Evolutionary conservation across 2,888 invertebrate species (phyloP).

Genomic region (Drosophila atroscutellata): DNA sequence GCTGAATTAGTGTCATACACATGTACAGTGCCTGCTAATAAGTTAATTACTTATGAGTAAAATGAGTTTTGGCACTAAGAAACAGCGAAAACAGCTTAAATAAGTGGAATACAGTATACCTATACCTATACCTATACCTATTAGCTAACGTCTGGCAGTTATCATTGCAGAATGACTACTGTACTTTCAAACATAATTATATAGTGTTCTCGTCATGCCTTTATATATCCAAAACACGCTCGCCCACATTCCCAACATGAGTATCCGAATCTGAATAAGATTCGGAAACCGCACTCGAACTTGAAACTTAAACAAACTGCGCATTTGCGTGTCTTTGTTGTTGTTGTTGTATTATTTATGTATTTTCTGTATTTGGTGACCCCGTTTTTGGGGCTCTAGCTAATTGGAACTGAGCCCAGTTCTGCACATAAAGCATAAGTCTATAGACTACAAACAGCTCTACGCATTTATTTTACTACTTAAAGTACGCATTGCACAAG

Average conservation of each 20-base stretch:
- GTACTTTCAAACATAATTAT: neutral
- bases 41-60: constrained; percentile 4
- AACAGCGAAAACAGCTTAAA: neutral
- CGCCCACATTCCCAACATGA: constrained; percentile 24
- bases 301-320: constrained; percentile 42
- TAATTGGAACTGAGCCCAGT: constrained; percentile 18
- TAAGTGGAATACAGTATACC: neutral
- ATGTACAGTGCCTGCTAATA: constrained; percentile 7
- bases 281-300: constrained; percentile 16
- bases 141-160: neutral
- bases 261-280: constrained; percentile 1
- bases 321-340: constrained; percentile 48
- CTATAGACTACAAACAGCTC: neutral
- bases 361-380: neutral
- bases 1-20: neutral
- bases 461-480: constrained; percentile 23
- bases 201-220: constrained; percentile 21
- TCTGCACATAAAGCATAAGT: neutral
- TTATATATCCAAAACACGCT: constrained; percentile 28
- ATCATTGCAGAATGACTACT: neutral
- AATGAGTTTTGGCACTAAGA: neutral
- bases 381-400: constrained; percentile 6
- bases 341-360: neutral
- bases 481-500: constrained; percentile 2
- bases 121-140: neutral